These are phyloP conservation scores for Oscheius sp. DNA, from an alignment of 1,140 invertebrate genomes.

Conservation along the genomic window DNA sequence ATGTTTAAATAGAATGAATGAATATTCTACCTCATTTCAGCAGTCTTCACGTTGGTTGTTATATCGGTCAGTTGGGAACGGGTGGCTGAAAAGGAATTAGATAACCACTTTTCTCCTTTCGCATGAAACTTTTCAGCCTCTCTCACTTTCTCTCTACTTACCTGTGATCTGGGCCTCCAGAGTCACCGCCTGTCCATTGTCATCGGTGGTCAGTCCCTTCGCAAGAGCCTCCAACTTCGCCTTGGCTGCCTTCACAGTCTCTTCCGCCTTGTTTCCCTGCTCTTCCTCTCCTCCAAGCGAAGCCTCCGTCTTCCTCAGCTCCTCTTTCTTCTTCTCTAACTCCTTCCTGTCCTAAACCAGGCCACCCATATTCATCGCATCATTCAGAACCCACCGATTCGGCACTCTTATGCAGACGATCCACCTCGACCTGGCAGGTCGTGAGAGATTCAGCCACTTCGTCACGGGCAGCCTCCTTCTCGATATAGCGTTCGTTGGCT, in stretches of 20 bases:
- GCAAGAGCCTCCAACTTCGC: constrained; percentile 35
- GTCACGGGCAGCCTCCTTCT: too few species aligned
- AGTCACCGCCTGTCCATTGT: constrained; percentile 39
- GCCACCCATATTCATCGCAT: too few species aligned
- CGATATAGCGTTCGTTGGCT: background rate
- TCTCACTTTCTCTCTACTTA: too few species aligned
- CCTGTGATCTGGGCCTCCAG: constrained; percentile 33
- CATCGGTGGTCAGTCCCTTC: constrained; percentile 40
- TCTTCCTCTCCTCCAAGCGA: constrained; percentile 35
- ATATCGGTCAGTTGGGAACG: background rate
- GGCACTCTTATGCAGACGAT: too few species aligned
- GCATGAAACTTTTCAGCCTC: too few species aligned
- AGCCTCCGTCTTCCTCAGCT: background rate
- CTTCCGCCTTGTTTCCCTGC: constrained; percentile 36
- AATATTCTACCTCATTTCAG: constrained; percentile 7
- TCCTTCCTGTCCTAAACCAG: background rate
- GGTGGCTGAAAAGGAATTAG: background rate
- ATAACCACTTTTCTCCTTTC: background rate
- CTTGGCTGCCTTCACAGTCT: constrained; percentile 26
- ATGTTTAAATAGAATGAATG: background rate
- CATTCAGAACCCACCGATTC: too few species aligned
- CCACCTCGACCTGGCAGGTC: too few species aligned
- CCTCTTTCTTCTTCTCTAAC: constrained; percentile 1
- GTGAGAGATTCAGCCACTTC: too few species aligned
- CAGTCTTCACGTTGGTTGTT: constrained; percentile 15